These are phyloP conservation scores for Hiodon tergisus DNA, from an alignment of 2,113 vertebrate genomes.

Conservation along the genomic window DNA sequence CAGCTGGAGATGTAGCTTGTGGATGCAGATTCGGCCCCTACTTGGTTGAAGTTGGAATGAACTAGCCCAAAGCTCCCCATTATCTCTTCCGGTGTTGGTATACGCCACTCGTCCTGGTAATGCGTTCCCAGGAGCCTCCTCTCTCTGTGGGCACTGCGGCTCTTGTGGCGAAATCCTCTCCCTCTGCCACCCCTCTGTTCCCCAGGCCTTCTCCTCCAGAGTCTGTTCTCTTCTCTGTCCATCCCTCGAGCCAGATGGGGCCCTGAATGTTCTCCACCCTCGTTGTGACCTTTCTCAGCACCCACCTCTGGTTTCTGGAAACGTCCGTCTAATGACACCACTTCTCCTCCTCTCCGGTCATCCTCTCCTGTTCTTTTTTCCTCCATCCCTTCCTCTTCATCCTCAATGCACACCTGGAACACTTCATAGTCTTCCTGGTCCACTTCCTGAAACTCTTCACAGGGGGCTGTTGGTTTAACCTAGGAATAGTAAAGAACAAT, in stretches of 20 bases:
- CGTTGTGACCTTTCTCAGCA: constrained; percentile 26
- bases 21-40: constrained; percentile 1
- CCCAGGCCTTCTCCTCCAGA: constrained; percentile 39
- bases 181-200: constrained; percentile 50
- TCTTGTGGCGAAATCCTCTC: constrained; percentile 58
- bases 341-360: constrained; percentile 18
- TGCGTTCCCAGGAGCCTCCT: constrained; percentile 39
- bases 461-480: constrained; percentile 46
- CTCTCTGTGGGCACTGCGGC: constrained; percentile 47
- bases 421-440: constrained; percentile 54
- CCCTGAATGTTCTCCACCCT: constrained; percentile 32
- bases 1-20: constrained; percentile 3
- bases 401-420: constrained; percentile 67
- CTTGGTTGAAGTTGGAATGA: constrained; percentile 45
- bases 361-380: constrained; percentile 30
- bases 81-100: constrained; percentile 48
- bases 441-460: constrained; percentile 50
- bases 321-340: constrained; percentile 30
- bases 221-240: constrained; percentile 35
- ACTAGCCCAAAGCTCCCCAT: constrained; percentile 50
- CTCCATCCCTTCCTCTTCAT: constrained; percentile 52
- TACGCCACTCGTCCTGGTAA: constrained; percentile 56
- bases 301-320: constrained; percentile 40
- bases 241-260: constrained; percentile 23
- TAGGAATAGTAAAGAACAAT: constrained; percentile 24